Base-by-base conservation (phyloP, 2,797 vertebrate species). In the Trematomus bernacchii region DNA sequence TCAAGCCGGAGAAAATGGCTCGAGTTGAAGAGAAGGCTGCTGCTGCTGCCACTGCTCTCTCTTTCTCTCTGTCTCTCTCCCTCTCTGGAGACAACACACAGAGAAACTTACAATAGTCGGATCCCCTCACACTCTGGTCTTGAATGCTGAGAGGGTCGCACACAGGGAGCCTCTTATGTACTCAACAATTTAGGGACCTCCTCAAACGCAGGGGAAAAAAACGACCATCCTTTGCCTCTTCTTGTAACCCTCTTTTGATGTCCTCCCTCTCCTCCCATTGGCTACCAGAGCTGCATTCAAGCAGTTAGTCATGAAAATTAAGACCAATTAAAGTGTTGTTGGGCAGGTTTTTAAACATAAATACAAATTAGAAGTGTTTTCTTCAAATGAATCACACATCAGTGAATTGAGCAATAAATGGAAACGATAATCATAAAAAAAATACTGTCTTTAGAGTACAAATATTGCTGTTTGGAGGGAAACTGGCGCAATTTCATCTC, bases 161-260 rank as follows among this genome's bases (percentile, higher is more conserved):
- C 87, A 93, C 92, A 94, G 89, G 87, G 86, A 93, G 91, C 85
- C 93, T 92, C 90, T 95, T 94, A 94, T 95, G 92, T 92, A 91
- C 86, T 87, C 87, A 89, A 92, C 88, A 90, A 88, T 88, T 92
- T 89, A 90, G 77, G 88, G 85, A 93, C 93, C 94, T 92, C 91
- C 89, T 89, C 72, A 84, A 83, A 86, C 19, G 57, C 73, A 85
- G 79, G 43, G 43, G n/a, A n/a, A 66, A 48, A 69, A 80, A 68
- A 76, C 62, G 58, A 42, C 72, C 76, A 73, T 88, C 60, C 62
- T 87, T 85, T 80, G 77, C 83, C 47, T 85, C 84, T 76, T 80
- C 80, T 73, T 79, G 59, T 68, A 33, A 37, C 60, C 66, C 68
- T 76, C 80, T 74, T 81, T 86, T 91, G 85, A 90, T 87, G 82